phyloP scores from a whole-genome alignment of 2,797 vertebrate genomes.

The Heterohyrax brucei region DNA sequence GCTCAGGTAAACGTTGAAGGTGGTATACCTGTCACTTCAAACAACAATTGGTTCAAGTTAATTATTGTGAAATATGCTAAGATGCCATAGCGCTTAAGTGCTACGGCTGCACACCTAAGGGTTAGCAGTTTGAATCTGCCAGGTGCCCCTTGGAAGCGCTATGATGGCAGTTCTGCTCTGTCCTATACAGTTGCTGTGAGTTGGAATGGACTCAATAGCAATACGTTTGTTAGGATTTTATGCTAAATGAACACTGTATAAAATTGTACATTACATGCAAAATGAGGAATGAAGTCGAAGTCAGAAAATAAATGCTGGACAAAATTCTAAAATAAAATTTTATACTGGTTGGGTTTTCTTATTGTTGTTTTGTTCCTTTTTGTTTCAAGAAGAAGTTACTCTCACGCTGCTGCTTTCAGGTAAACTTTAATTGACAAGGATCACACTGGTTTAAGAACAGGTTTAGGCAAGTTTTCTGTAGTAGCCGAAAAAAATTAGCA shows the following conservation, averaged over 20 bases:
- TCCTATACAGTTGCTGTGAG: too few species aligned
- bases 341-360: background rate
- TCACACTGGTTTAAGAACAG: constrained; percentile 83
- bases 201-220: too few species aligned
- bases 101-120: too few species aligned
- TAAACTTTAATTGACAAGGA: constrained; percentile 85
- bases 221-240: too few species aligned
- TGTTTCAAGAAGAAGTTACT: constrained; percentile 80
- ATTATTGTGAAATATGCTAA: constrained; percentile 71
- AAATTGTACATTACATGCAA: constrained; percentile 73
- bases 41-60: constrained; percentile 69
- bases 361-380: constrained; percentile 68
- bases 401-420: constrained; percentile 79
- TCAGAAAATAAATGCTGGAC: constrained; percentile 75
- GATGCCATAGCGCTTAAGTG: too few species aligned
- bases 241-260: constrained; percentile 54
- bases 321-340: constrained; percentile 79
- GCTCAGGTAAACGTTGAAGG: constrained; percentile 39
- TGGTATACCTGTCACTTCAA: constrained; percentile 57
- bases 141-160: too few species aligned
- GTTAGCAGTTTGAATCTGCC: too few species aligned
- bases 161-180: too few species aligned
- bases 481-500: constrained; percentile 87
- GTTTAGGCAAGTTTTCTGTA: constrained; percentile 87
- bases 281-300: constrained; percentile 73